Base-by-base conservation (phyloP, 2,888 invertebrate species). In the Leptinotarsa tumamoca region DNA sequence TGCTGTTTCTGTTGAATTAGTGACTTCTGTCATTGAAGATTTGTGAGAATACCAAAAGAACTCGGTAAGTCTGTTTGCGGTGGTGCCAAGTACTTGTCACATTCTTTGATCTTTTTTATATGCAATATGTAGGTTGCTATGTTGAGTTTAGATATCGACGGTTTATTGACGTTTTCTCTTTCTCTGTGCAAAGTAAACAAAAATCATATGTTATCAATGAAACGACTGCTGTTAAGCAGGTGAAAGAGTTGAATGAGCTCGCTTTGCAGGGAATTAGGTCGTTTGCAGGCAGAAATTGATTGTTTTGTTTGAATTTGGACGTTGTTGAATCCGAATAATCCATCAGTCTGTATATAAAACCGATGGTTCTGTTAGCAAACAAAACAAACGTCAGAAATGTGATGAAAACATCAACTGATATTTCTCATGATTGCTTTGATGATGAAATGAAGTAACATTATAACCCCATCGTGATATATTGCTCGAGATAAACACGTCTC, bases 21-120 rank as follows among this genome's bases (percentile, higher is more conserved):
- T 63, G 63, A 18, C 63, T 17, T 63, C 33, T 63, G 27, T 63
- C 63, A 63, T 63, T 63, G 63, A 63, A 63, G 63, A 33, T 63
- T 63, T 63, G 27, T 43, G 63, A 63, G 63, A 63, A n/a, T 63
- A 33, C 63, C 2, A 63, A 15, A 33, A 63, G 17, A 23, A 61
- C 27, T 61, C 27, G 13, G 61, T 61, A 21, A 61, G 61, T 56
- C 17, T 21, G 52, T 63, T 33, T 4, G 58, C 58, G 14, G 43
- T n/a, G 63, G 4, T 63, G 63, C 63, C 63, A 63, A 63, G 63
- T 43, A 33, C 17, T 15, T 58, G 21, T 21, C 58, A 21, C 7
- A 23, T 14, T 58, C 23, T 18, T 18, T 58, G 23, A 43, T 43
- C 43, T 1, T 43, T 43, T 43, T 43, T 43, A 43, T 43, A 43